Evolutionary conservation across 2,888 invertebrate species (phyloP).

Genomic region (Dryobota labecula): DNA sequence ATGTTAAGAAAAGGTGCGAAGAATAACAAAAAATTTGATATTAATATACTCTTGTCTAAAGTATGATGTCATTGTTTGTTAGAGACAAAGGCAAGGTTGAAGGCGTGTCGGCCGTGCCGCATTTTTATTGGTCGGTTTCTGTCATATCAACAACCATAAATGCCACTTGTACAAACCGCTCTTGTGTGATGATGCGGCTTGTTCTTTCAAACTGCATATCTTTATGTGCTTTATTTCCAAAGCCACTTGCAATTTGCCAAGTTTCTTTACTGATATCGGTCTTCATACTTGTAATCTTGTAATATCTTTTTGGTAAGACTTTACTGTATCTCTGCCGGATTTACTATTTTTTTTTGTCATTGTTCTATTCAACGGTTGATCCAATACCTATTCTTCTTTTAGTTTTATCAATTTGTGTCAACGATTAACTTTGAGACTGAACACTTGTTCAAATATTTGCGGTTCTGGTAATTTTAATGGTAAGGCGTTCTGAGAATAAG

Average conservation of each 20-base stretch:
- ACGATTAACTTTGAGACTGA: slow-evolving; percentile 1
- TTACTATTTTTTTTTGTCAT: slow-evolving; percentile 35
- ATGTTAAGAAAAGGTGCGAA: neutral
- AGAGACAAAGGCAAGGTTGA: slow-evolving; percentile 47
- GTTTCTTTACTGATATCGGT: neutral
- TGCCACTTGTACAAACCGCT: slow-evolving; percentile 57
- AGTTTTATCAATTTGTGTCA: slow-evolving; percentile 54
- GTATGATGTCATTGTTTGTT: slow-evolving; percentile 61
- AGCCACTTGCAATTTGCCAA: neutral
- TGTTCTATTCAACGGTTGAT: slow-evolving; percentile 50
- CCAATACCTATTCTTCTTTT: slow-evolving; percentile 10
- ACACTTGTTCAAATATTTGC: slow-evolving; percentile 34
- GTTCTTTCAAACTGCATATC: slow-evolving; percentile 20
- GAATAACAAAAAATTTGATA: slow-evolving; percentile 16
- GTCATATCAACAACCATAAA: slow-evolving; percentile 53
- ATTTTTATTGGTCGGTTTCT: slow-evolving; percentile 59
- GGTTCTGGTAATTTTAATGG: neutral
- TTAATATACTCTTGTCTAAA: slow-evolving; percentile 19
- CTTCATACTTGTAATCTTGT: slow-evolving; percentile 10
- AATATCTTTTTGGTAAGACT: slow-evolving; percentile 45
- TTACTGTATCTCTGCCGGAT: slow-evolving; percentile 15
- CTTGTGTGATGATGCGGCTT: slow-evolving; percentile 38
- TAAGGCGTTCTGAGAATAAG: neutral
- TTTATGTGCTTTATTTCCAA: neutral
- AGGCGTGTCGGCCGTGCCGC: slow-evolving; percentile 61